Percentiles rank a stretch among this genome's conserved stretches.
phyloP scores from a whole-genome alignment of 1,140 invertebrate genomes.

The Phymorhynchus buccinoides region DNA sequence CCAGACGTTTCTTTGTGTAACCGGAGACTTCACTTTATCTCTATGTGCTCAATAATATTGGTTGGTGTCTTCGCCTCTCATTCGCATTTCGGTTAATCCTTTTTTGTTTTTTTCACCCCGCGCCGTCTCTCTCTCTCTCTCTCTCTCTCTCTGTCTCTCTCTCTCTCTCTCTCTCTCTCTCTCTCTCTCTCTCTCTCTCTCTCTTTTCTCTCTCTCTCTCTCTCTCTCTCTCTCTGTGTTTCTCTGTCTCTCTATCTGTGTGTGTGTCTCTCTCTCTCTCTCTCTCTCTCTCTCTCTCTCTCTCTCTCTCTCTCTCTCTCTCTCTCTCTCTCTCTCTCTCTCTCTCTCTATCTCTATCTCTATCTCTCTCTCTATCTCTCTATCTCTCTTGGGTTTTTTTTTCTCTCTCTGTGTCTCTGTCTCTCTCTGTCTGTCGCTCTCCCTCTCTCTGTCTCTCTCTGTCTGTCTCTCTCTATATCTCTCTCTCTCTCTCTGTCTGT shows the following conservation, averaged over 20 bases:
- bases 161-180: not conserved
- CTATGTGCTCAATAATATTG: too few species aligned
- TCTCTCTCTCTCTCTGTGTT: not conserved
- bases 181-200: too few species aligned
- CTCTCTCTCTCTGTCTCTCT: not conserved
- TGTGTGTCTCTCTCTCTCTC: not conserved
- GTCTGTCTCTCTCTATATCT: not conserved
- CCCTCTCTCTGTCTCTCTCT: not conserved
- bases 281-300: not conserved
- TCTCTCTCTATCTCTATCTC: not conserved
- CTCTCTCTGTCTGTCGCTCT: conserved; percentile 2
- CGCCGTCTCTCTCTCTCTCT: not conserved
- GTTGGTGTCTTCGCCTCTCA: too few species aligned
- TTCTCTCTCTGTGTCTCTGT: not conserved
- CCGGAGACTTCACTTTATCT: too few species aligned
- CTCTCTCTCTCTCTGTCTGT: too few species aligned
- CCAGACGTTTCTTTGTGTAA: too few species aligned
- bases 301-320: not conserved
- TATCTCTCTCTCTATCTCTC: not conserved
- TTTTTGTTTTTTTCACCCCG: not conserved
- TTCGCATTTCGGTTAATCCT: too few species aligned
- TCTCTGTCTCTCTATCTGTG: not conserved
- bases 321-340: conserved; percentile 16
- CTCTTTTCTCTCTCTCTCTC: not conserved
- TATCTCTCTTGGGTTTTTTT: not conserved